phyloP scores from a whole-genome alignment of 2,888 invertebrate genomes.

The Dorcus parallelipipedus region DNA sequence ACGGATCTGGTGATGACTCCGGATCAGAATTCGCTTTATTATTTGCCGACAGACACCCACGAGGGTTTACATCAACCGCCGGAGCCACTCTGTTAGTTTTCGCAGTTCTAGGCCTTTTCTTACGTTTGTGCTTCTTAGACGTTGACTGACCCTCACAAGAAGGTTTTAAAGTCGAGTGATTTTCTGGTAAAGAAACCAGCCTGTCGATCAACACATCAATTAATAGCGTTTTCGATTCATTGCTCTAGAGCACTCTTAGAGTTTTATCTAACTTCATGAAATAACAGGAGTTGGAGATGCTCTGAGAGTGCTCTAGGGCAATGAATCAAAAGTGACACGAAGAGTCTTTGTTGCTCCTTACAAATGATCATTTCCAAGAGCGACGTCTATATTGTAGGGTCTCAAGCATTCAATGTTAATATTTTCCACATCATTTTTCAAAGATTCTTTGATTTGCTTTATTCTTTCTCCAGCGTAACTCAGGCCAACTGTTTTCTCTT shows the following conservation, averaged over 20 bases:
- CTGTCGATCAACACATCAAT: no score
- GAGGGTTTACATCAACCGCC: slow-evolving; percentile 35
- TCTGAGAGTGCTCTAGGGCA: neutral
- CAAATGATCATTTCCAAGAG: slow-evolving; percentile 37
- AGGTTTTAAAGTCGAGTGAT: no score
- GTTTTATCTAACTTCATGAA: neutral
- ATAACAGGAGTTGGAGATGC: neutral
- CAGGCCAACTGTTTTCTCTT: slow-evolving; percentile 24
- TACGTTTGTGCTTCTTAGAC: slow-evolving; percentile 25
- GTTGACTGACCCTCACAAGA: no score
- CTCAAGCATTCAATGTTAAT: slow-evolving; percentile 31
- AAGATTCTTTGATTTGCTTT: slow-evolving; percentile 37
- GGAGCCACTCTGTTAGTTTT: slow-evolving; percentile 53
- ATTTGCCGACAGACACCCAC: slow-evolving; percentile 48
- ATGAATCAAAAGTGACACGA: slow-evolving; percentile 1
- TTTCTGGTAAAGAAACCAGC: no score
- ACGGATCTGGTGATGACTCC: slow-evolving; percentile 58
- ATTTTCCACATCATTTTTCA: slow-evolving; percentile 28
- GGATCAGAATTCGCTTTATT: slow-evolving; percentile 34
- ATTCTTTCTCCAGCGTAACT: slow-evolving; percentile 42
- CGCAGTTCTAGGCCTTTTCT: slow-evolving; percentile 42
- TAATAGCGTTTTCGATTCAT: no score
- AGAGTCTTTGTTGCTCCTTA: slow-evolving; percentile 21
- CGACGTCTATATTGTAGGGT: slow-evolving; percentile 41
- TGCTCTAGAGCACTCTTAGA: no score